phyloP scores from a whole-genome alignment of 2,797 vertebrate genomes.

The Anableps anableps region DNA sequence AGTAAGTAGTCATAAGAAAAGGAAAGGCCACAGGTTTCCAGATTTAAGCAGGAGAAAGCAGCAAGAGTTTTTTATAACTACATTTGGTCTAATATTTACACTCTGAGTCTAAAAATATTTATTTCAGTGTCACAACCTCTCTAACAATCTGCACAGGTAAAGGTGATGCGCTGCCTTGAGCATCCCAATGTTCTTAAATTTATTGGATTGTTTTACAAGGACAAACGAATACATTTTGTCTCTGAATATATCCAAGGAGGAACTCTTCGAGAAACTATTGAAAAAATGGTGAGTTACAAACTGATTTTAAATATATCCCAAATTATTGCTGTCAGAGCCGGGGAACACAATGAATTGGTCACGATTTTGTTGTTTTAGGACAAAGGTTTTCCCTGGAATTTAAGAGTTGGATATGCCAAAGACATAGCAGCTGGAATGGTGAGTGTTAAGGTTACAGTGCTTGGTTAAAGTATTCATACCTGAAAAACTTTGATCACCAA shows the following conservation, averaged over 20 bases:
- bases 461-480: background rate
- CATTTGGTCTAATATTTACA: background rate
- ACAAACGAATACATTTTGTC: constrained; percentile 95
- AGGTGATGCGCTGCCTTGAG: constrained; percentile 97
- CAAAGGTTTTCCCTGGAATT: constrained; percentile 89
- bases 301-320: background rate
- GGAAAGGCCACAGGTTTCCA: background rate
- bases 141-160: constrained; percentile 83
- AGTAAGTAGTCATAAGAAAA: constrained; percentile 67
- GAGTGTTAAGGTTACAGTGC: constrained; percentile 23
- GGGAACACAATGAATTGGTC: background rate
- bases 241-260: constrained; percentile 96
- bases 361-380: constrained; percentile 77
- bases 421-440: constrained; percentile 97
- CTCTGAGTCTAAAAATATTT: background rate
- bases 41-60: background rate
- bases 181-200: constrained; percentile 97
- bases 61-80: background rate
- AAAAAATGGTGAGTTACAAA: constrained; percentile 86
- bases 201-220: constrained; percentile 96
- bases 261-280: constrained; percentile 89
- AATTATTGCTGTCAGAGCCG: background rate
- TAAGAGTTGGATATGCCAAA: constrained; percentile 92
- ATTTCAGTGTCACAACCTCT: background rate
- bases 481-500: background rate